Evolutionary conservation across 2,797 vertebrate genomes (phyloP), one percentile per base, ranked within the genome.

Genomic region (Cyclura pinguis): DNA sequence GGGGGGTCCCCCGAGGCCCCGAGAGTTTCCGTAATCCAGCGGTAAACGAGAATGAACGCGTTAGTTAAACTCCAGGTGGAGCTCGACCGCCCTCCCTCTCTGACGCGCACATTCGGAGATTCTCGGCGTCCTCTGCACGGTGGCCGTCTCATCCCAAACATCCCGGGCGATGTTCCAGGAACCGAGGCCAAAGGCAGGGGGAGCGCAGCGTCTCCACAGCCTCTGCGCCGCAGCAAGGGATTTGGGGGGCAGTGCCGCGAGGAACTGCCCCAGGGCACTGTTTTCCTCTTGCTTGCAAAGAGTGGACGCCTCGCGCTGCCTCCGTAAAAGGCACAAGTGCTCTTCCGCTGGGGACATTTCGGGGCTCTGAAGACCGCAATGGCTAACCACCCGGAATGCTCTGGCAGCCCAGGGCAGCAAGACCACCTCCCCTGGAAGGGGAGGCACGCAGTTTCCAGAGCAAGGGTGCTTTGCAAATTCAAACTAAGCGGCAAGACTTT

Each of bases 1-100:
- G 57, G 57, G n/a, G 1, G 4, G 0, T 29, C 32, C 80, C 92
- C 92, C 91, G 27, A 88, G 82, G 93, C 92, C n/a, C 52, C 18
- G 2, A 13, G 24, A 2, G 55, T 18, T 76, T 42, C 29, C 24
- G 27, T 42, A 32, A n/a, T 81, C 57, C 90, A 29, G 80, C 13
- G 27, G 35, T 29, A 81, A 52, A 85, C 76, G 76, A 77, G 81
- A 24, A 50, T 12, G 27, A 69, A 42, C 38, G 18, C 3, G 4
- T 38, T 22, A 81, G 82, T 74, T 24, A n/a, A 57, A 32, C 2
- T 6, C 69, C 13, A 10, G 59, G 76, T 18, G 6, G 6, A 62
- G 5, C 20, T 22, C 57, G 6, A 18, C 20, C 59, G 1, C 57
- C 22, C 16, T 59, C 18, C 1, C 57, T 59, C 16, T 59, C 18